phyloP scores from a whole-genome alignment of 2,797 vertebrate species.

The Loris lydekkerianus region DNA sequence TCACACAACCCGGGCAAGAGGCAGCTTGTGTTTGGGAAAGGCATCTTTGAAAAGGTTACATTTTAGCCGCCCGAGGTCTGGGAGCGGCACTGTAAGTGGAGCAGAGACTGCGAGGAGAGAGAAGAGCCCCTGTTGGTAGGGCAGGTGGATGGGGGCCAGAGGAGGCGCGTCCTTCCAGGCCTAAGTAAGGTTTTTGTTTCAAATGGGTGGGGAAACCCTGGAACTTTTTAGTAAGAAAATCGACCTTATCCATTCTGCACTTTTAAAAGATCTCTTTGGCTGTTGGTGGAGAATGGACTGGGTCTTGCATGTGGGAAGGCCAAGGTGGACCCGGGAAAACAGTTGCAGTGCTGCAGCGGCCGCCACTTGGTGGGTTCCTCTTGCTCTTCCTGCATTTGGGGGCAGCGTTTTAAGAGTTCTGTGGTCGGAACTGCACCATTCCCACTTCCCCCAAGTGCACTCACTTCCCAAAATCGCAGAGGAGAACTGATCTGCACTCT shows the following conservation, averaged over 20 bases:
- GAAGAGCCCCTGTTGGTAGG: neutral
- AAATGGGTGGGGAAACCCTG: neutral
- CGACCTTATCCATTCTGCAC: neutral
- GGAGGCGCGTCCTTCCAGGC: neutral
- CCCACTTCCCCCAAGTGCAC: neutral
- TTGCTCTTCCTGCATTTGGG: neutral
- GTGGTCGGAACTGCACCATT: neutral
- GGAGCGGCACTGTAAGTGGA: neutral
- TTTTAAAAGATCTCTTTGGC: neutral
- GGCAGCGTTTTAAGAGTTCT: neutral
- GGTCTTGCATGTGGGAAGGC: neutral
- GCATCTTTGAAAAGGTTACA: neutral
- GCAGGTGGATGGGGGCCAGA: neutral
- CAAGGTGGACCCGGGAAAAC: neutral
- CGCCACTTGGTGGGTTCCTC: neutral
- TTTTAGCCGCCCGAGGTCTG: neutral
- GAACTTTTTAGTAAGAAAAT: neutral
- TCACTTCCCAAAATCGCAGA: neutral
- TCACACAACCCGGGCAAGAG: no score
- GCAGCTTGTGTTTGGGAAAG: neutral
- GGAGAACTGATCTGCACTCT: neutral
- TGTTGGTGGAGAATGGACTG: neutral
- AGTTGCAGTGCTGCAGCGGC: neutral
- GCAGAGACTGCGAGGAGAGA: neutral
- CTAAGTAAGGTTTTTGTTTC: neutral